Evolutionary conservation across 2,888 invertebrate species (phyloP).

Genomic region (Crioceris asparagi): DNA sequence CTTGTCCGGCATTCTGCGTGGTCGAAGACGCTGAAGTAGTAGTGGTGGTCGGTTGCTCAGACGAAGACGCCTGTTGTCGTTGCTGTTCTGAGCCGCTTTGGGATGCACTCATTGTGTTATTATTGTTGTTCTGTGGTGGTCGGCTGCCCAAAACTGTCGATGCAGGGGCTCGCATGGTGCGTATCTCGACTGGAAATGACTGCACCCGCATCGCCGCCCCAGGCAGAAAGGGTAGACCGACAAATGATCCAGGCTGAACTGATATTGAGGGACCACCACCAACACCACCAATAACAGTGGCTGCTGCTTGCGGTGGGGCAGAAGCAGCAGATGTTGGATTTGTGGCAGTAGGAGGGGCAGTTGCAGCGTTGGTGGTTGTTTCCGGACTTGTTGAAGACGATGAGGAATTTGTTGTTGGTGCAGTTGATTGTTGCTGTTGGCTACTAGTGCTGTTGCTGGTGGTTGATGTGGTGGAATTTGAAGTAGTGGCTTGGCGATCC

Average conservation of each 20-base stretch:
- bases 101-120: too few species aligned
- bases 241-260: conserved; percentile 17
- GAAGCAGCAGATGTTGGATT: conserved; percentile 5
- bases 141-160: not conserved
- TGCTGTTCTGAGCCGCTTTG: conserved; percentile 5
- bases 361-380: not conserved
- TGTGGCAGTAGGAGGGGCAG: conserved; percentile 3
- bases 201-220: conserved; percentile 29
- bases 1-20: conserved; percentile 3
- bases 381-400: too few species aligned
- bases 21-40: not conserved
- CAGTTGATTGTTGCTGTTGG: conserved; percentile 17
- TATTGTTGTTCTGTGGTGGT: conserved; percentile 15
- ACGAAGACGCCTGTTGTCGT: conserved; percentile 12
- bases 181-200: conserved; percentile 32
- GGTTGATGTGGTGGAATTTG: conserved; percentile 13
- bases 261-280: conserved; percentile 12
- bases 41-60: conserved; percentile 10
- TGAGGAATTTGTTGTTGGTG: conserved; percentile 16
- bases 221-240: conserved; percentile 27
- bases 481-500: conserved; percentile 3
- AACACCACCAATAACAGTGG: too few species aligned
- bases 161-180: conserved; percentile 12
- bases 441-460: conserved; percentile 12
- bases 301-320: conserved; percentile 1